Evolutionary conservation across 2,113 vertebrate genomes (phyloP), one percentile per base, ranked within the genome.

Genomic region (Bubalus kerabau): DNA sequence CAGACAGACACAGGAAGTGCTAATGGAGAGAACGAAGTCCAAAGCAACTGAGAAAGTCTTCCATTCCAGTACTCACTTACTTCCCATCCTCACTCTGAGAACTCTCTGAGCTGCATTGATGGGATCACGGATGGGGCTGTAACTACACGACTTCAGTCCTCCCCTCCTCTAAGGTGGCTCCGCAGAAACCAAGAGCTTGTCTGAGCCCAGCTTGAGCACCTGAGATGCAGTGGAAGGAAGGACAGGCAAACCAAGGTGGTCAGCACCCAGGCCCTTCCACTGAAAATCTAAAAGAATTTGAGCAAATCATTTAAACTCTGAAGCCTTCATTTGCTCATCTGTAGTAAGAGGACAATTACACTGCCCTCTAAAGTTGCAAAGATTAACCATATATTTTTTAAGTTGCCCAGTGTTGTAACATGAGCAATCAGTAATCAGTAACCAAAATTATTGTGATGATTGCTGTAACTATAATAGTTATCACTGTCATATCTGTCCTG

Each of bases 1-100:
- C 7, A 0, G 1, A n/a, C 9, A 17, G 14, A 19, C 15, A 1
- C 10, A 26, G 32, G 26, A 87, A 76, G 3, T 36, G 9, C 2
- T 64, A 6, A 46, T 26, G 17, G 28, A 50, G 5, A 76, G 43
- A 87, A 50, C 4, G 26, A 36, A 48, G 21, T 16, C 50, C 71
- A 32, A 7, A 52, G 54, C 23, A 32, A 13, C 1, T 7, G 9
- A 36, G 13, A 11, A 28, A 59, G 11, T 46, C 30, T 12, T 36
- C 40, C 32, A 2, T 43, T 64, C 50, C n/a, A 67, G 7, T 28
- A 59, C 57, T 54, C 81, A 67, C 50, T 11, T 48, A 14, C 17
- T 32, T 62, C n/a, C 24, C 2, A 9, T 17, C 26, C 40, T 62
- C 43, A 24, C 2, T 19, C 7, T 52, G 46, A 67, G 17, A 3